A percentile compares a stretch with the other conserved stretches of the same genome.
Conservation (phyloP, 1,140 invertebrate genomes). For the Drosophila suzukii region DNA sequence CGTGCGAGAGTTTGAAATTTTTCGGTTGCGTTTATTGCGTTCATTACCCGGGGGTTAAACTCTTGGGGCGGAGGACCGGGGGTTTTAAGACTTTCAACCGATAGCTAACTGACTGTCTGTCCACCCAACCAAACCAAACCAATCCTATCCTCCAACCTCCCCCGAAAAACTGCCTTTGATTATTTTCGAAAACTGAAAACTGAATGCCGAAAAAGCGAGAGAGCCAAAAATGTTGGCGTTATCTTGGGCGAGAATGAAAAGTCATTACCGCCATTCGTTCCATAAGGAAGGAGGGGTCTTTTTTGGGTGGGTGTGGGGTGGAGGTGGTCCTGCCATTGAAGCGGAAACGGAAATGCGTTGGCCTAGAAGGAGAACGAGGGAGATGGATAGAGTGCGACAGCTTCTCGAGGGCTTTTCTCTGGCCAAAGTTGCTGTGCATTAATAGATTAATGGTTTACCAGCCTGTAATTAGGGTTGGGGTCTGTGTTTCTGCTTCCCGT, state of each 20-base stretch:
- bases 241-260: slow-evolving; percentile 80
- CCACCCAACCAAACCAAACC: not conserved
- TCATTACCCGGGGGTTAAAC: slow-evolving; percentile 59
- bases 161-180: slow-evolving; percentile 50
- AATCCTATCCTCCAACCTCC: not conserved
- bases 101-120: slow-evolving; percentile 61
- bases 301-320: slow-evolving; percentile 3
- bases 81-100: slow-evolving; percentile 44
- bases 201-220: slow-evolving; percentile 45
- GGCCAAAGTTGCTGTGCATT: slow-evolving; percentile 60
- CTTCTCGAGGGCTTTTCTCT: slow-evolving; percentile 37
- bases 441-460: slow-evolving; percentile 71
- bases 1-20: slow-evolving; percentile 75
- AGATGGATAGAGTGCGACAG: slow-evolving; percentile 21
- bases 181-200: slow-evolving; percentile 59
- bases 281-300: not conserved
- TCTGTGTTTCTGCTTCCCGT: not conserved
- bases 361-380: slow-evolving; percentile 24
- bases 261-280: slow-evolving; percentile 81
- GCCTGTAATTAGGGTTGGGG: slow-evolving; percentile 47
- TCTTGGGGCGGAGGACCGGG: not conserved
- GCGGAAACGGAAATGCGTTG: slow-evolving; percentile 78
- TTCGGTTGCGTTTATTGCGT: slow-evolving; percentile 81
- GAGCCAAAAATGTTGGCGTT: slow-evolving; percentile 68
- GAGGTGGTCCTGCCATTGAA: slow-evolving; percentile 64